These are phyloP conservation scores for Calidris pygmaea DNA, from an alignment of 2,113 vertebrate genomes.

Conservation along the genomic window DNA sequence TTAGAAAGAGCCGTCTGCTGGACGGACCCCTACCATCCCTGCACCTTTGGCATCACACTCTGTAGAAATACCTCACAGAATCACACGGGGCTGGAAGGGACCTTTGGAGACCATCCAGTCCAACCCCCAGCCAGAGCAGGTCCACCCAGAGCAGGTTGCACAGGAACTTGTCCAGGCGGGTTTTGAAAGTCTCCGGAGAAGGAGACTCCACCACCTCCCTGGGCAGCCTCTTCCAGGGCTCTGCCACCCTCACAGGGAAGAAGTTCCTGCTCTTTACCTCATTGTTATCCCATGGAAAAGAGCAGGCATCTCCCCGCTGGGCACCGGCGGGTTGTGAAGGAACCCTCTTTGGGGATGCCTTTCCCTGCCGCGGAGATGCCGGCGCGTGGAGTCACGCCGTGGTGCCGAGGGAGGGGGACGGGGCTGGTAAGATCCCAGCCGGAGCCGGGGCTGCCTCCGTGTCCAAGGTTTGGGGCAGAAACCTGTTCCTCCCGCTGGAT, in stretches of 20 bases:
- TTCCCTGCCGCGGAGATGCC: background rate
- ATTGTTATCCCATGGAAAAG: conserved; percentile 36
- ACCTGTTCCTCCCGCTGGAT: conserved; percentile 50
- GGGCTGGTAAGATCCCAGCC: conserved; percentile 17
- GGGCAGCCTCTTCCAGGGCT: no score
- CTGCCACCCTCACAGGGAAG: no score
- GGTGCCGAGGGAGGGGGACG: background rate
- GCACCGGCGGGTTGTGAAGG: background rate
- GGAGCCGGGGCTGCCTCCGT: background rate
- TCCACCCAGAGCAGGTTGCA: no score
- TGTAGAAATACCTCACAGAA: background rate
- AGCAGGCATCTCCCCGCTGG: background rate
- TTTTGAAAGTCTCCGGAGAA: no score
- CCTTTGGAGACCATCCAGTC: no score
- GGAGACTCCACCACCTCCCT: no score
- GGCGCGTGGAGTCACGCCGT: conserved; percentile 3
- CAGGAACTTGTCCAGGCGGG: no score
- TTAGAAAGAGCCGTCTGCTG: background rate
- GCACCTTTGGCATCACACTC: background rate
- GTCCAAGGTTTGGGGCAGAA: background rate
- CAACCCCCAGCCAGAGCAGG: no score
- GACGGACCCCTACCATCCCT: background rate
- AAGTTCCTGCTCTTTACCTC: background rate
- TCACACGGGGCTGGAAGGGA: no score
- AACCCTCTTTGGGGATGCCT: background rate